These are phyloP conservation scores for Deilephila porcellus DNA, from an alignment of 2,888 invertebrate genomes.

Conservation along the genomic window DNA sequence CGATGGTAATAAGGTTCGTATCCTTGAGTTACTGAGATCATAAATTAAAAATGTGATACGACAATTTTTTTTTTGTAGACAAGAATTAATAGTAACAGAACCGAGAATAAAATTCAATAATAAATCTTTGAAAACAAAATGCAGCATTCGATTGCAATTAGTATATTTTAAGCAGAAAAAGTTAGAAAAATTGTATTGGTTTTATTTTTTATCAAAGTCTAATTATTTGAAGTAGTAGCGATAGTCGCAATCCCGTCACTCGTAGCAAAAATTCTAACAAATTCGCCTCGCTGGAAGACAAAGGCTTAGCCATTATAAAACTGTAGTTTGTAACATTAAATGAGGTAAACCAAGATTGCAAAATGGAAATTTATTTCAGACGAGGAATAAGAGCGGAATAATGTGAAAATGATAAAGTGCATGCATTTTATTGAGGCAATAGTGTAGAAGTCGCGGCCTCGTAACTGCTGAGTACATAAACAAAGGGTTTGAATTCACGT, in stretches of 20 bases:
- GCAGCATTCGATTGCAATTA: too few species aligned
- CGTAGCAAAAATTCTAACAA: not conserved
- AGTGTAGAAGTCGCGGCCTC: conserved; percentile 51
- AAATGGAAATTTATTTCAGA: conserved; percentile 23
- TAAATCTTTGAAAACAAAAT: too few species aligned
- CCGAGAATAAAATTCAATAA: too few species aligned
- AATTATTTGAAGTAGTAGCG: not conserved
- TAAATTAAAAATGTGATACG: too few species aligned
- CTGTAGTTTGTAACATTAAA: conserved; percentile 27
- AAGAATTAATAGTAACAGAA: too few species aligned
- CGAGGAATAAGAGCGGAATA: conserved; percentile 31
- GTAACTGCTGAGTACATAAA: conserved; percentile 69
- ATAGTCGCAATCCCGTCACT: not conserved
- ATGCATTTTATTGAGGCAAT: conserved; percentile 13
- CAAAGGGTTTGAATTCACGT: conserved; percentile 73
- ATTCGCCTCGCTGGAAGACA: not conserved
- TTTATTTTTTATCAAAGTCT: too few species aligned
- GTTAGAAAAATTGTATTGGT: too few species aligned
- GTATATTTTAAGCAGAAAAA: too few species aligned
- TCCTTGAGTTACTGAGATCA: too few species aligned
- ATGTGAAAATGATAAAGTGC: conserved; percentile 27
- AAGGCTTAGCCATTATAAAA: not conserved
- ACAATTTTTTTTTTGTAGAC: too few species aligned
- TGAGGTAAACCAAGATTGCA: conserved; percentile 16
- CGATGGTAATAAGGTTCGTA: too few species aligned